Evolutionary conservation across 2,797 vertebrate species (phyloP).

Genomic region (Darevskia nairensis): DNA sequence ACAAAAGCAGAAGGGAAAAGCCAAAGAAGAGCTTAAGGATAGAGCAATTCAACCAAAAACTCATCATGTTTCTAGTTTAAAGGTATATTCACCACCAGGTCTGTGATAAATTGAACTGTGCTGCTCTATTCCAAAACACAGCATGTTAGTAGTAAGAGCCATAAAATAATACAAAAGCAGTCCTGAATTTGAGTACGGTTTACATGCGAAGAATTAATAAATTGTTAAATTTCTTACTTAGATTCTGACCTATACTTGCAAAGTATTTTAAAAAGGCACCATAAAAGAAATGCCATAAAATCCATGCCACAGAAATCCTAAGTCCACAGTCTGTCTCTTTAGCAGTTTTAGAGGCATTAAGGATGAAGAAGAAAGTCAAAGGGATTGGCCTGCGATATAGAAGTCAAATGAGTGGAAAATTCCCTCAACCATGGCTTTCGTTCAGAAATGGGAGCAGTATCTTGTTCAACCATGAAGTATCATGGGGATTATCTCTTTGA

Average conservation of each 20-base stretch:
- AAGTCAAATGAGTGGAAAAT: constrained; percentile 29
- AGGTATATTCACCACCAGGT: neutral
- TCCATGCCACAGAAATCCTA: constrained; percentile 13
- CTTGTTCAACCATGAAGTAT: constrained; percentile 23
- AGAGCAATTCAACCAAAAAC: neutral
- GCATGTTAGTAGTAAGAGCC: neutral
- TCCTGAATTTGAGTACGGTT: neutral
- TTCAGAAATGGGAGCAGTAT: constrained; percentile 9
- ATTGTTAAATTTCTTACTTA: neutral
- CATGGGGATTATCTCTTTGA: constrained; percentile 19
- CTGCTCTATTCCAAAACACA: constrained; percentile 1
- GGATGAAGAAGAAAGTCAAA: constrained; percentile 19
- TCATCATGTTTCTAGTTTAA: neutral
- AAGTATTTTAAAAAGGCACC: neutral
- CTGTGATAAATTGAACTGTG: neutral
- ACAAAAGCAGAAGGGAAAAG: neutral
- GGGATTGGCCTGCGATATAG: constrained; percentile 5
- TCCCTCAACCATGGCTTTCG: constrained; percentile 25
- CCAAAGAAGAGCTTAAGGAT: neutral
- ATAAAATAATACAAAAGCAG: neutral
- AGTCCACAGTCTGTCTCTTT: constrained; percentile 20
- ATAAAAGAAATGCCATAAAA: constrained; percentile 15
- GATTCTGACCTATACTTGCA: neutral
- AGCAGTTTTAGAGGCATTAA: constrained; percentile 28
- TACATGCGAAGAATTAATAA: neutral